Base-by-base conservation (phyloP, 2,113 vertebrate species). In the Gymnogyps californianus region DNA sequence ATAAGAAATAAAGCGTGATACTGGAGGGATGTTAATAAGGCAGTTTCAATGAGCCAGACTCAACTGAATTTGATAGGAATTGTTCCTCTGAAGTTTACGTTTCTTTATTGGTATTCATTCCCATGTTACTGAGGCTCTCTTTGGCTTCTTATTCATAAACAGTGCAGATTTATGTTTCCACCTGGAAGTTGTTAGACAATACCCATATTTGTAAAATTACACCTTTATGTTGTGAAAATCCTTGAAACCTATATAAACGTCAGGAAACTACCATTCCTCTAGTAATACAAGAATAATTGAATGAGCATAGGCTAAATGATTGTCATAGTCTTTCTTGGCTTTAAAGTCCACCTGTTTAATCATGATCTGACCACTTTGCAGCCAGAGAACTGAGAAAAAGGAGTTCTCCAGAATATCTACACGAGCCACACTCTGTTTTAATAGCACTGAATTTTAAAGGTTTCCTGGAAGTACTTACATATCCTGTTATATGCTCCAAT, bases 331-430 rank as follows among this genome's bases (percentile, higher is more conserved):
- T 49, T 20, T 77, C 17, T 77, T 0, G 1, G 9, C 16, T 24
- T 67, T 57, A 18, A 89, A 72, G 11, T 46, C 25, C 16, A 12
- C 25, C 20, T 25, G 9, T 84, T 84, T n/a, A 89, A 81, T 54
- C 38, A 47, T 34, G 8, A 69, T 58, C 24, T 55, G 32, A 62
- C 11, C 24, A 66, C 13, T 54, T 51, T 67, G 18, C 5, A 72
- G 22, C 1, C 16, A 67, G 31, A 86, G 8, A 59, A 77, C 6
- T 59, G 16, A 62, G 36, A 71, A 89, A 34, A 64, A 46, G 5
- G 1, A 0, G 0, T 55, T 86, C 2, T 77, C 4, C 46, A 87
- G 12, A 57, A 44, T 29, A 36, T 10, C 47, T 64, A 4, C 8
- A 11, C 5, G 71, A 92, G 11, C 4, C 7, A 44, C 0, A 0